These are phyloP conservation scores for Indicator indicator DNA, from an alignment of 2,113 vertebrate genomes.

Conservation along the genomic window DNA sequence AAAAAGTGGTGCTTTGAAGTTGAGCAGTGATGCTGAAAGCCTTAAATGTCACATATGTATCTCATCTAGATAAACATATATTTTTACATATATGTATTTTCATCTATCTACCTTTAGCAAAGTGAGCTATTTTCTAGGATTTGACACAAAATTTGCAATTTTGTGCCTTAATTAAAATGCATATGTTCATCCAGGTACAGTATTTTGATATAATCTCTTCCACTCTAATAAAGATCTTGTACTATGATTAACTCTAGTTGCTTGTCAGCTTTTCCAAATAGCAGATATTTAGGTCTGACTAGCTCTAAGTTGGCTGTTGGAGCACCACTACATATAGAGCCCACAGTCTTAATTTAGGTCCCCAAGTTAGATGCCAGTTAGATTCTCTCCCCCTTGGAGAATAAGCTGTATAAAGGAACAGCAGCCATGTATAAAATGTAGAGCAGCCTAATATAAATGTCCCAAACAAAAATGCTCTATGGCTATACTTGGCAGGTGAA, in stretches of 20 bases:
- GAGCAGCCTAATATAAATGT: constrained; percentile 15
- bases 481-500: constrained; percentile 15
- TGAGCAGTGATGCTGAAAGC: not conserved
- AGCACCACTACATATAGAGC: not conserved
- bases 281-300: not conserved
- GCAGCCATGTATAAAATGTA: not conserved
- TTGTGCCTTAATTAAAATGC: not conserved
- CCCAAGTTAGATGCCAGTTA: not conserved
- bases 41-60: not conserved
- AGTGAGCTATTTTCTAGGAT: not conserved
- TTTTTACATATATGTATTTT: not conserved
- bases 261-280: not conserved
- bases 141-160: not conserved
- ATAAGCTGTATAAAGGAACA: not conserved
- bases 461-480: not conserved
- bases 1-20: not conserved
- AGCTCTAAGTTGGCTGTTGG: not conserved
- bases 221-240: not conserved
- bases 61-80: not conserved
- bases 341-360: constrained; percentile 5
- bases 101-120: not conserved
- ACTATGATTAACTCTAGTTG: not conserved
- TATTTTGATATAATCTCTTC: not conserved
- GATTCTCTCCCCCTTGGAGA: not conserved
- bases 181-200: not conserved